Evolutionary conservation across 2,797 vertebrate genomes (phyloP).

Genomic region (Aplochiton taeniatus): DNA sequence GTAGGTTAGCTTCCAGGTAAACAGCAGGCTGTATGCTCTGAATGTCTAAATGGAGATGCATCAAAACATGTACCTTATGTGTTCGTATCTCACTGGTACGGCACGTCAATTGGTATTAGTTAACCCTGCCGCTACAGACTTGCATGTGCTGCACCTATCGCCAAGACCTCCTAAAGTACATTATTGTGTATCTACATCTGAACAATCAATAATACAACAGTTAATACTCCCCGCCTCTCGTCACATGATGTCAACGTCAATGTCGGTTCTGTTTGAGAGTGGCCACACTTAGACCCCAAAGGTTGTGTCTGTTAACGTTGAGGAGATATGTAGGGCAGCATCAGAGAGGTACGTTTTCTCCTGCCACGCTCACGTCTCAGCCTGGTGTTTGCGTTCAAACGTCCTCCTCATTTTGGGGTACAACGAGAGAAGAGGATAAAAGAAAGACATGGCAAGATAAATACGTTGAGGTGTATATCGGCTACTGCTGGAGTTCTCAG

Average conservation of each 20-base stretch:
- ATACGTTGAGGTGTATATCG: no score
- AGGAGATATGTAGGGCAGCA: no score
- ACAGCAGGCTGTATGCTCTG: not conserved
- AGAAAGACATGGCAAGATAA: no score
- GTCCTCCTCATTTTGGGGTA: no score
- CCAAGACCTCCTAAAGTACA: conserved; percentile 27
- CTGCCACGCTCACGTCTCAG: no score
- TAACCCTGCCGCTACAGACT: not conserved
- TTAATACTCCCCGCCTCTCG: not conserved
- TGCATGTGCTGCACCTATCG: conserved; percentile 5
- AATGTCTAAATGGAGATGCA: not conserved
- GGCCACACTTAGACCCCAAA: no score
- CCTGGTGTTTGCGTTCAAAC: no score
- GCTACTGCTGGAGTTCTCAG: no score
- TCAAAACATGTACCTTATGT: not conserved
- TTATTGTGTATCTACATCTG: conserved; percentile 20
- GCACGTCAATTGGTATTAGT: conserved; percentile 15
- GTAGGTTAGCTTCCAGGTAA: no score
- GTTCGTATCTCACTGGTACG: conserved; percentile 5
- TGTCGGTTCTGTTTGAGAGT: not conserved
- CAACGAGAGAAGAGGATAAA: no score
- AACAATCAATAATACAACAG: conserved; percentile 38
- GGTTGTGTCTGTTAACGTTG: no score
- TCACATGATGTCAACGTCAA: not conserved
- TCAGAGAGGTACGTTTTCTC: no score